These are phyloP conservation scores for Antechinus stuartii DNA, from an alignment of 2,113 vertebrate species.

Conservation along the genomic window DNA sequence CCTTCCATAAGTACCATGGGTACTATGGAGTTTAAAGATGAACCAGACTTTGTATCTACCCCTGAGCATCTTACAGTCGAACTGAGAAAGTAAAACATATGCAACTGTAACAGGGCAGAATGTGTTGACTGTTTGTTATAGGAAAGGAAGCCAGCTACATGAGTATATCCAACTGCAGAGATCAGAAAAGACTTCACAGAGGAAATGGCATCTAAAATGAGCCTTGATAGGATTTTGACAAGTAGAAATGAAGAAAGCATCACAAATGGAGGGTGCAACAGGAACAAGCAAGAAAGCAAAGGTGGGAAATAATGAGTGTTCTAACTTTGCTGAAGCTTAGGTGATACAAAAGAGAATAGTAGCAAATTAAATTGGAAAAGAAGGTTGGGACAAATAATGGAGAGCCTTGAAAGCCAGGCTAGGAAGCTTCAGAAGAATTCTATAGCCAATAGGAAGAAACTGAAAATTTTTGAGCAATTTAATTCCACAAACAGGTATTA, in stretches of 20 bases:
- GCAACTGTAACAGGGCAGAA: neutral
- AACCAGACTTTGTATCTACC: neutral
- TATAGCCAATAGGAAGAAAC: neutral
- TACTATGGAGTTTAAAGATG: neutral
- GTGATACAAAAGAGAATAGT: neutral
- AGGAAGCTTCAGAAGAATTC: neutral
- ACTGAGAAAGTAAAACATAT: neutral
- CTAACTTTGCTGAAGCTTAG: neutral
- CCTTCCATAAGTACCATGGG: neutral
- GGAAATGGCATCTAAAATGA: neutral
- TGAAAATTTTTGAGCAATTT: neutral
- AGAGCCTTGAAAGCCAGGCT: neutral
- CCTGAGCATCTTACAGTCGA: neutral
- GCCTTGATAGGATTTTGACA: neutral
- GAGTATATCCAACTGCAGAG: neutral
- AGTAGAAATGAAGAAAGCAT: neutral
- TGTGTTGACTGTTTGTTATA: neutral
- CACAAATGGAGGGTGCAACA: neutral
- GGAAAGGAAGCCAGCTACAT: neutral
- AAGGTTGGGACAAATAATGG: neutral
- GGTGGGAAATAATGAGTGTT: neutral
- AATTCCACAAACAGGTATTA: neutral
- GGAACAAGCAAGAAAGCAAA: neutral
- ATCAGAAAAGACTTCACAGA: neutral
- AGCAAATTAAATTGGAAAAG: neutral